Evolutionary conservation across 30 jellyfish, hydroid and myxozoan genomes (phyloP).

Genomic region (Turritopsis rubra): DNA sequence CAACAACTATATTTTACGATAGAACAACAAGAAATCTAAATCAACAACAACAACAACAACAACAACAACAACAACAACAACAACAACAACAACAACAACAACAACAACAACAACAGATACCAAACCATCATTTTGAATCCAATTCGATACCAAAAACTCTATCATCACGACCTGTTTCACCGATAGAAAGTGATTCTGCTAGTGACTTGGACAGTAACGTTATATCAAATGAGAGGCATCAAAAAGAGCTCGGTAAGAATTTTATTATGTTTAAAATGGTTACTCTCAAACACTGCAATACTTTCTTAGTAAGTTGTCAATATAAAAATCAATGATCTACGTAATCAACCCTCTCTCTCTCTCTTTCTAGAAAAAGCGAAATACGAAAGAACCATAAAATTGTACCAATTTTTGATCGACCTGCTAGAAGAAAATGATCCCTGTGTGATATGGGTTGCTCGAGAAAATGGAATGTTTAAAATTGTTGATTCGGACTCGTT

Average conservation of each 20-base stretch:
- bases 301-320: not conserved
- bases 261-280: not conserved
- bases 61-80: not conserved
- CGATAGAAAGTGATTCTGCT: not conserved
- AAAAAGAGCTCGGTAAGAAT: conserved; percentile 2
- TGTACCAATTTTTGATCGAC: conserved; percentile 17
- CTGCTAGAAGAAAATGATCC: conserved; percentile 15
- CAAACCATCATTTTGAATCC: not conserved
- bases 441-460: conserved; percentile 19
- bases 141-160: not conserved
- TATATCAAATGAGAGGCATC: conserved; percentile 3
- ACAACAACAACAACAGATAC: not conserved
- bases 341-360: not conserved
- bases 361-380: not conserved
- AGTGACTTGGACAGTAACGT: not conserved
- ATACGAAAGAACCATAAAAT: conserved; percentile 12
- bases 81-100: not conserved
- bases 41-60: not conserved
- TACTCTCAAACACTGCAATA: not conserved
- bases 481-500: conserved; percentile 15
- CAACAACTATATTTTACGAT: not conserved
- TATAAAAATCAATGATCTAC: no score
- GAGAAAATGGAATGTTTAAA: conserved; percentile 17
- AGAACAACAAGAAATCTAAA: not conserved
- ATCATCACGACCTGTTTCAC: not conserved